Evolutionary conservation across 2,888 invertebrate species (phyloP).

Genomic region (Ypsolopha scabrella): DNA sequence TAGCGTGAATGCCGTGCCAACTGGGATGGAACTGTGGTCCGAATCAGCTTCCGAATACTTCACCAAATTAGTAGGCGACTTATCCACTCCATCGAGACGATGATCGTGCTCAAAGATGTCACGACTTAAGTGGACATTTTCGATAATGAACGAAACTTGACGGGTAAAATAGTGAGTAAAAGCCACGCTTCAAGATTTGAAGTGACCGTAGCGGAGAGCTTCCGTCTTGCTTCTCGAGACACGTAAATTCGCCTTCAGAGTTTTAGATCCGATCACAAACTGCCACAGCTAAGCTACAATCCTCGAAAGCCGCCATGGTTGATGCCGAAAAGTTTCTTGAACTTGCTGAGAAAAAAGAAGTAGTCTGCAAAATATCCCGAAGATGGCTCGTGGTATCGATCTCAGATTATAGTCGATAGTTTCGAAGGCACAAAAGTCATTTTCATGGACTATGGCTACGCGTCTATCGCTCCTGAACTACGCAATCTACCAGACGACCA

Average conservation of each 20-base stretch:
- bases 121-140: constrained; percentile 76
- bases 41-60: constrained; percentile 72
- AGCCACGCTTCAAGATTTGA: constrained; percentile 69
- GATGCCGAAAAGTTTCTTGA: constrained; percentile 67
- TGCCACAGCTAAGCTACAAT: constrained; percentile 63
- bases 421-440: constrained; percentile 69
- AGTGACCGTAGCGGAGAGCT: constrained; percentile 58
- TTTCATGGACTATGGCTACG: no score
- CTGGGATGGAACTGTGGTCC: constrained; percentile 75
- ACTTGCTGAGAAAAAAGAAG: constrained; percentile 53
- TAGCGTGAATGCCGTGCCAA: constrained; percentile 75
- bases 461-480: constrained; percentile 67
- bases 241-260: constrained; percentile 78
- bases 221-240: constrained; percentile 78
- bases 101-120: constrained; percentile 68
- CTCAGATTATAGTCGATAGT: constrained; percentile 70
- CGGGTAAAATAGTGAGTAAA: constrained; percentile 70
- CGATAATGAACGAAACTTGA: constrained; percentile 70
- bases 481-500: constrained; percentile 72
- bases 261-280: constrained; percentile 85
- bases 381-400: constrained; percentile 76
- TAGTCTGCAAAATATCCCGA: constrained; percentile 74
- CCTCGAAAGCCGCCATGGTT: constrained; percentile 68
- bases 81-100: constrained; percentile 57
- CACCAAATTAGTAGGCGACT: constrained; percentile 56